Evolutionary conservation across 2,797 vertebrate species (phyloP).

Genomic region (Chanos chanos): DNA sequence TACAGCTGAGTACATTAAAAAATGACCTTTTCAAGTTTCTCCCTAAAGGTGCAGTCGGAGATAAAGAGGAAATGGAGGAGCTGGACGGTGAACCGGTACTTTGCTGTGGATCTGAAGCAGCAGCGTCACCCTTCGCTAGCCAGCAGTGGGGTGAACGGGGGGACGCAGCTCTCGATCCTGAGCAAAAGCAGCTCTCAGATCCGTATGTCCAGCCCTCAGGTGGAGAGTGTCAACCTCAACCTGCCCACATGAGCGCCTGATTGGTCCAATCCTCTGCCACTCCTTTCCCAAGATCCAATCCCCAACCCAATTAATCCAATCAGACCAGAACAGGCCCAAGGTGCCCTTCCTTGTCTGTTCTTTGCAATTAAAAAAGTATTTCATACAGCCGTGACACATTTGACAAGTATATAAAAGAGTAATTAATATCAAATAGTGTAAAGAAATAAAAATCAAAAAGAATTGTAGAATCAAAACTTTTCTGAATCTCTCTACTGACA

Average conservation of each 20-base stretch:
- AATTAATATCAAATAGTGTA: too few species aligned
- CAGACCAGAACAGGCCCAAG: conserved; percentile 58
- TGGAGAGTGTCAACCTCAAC: conserved; percentile 84
- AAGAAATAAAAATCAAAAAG: too few species aligned
- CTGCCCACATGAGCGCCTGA: conserved; percentile 85
- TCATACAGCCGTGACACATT: background rate
- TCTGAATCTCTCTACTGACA: too few species aligned
- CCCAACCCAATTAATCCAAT: conserved; percentile 34
- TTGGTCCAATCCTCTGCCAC: conserved; percentile 28
- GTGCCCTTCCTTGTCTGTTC: conserved; percentile 40
- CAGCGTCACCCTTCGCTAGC: conserved; percentile 95
- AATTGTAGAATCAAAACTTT: too few species aligned
- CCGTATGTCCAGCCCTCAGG: conserved; percentile 94
- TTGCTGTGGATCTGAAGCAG: conserved; percentile 97
- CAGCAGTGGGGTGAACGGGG: conserved; percentile 97
- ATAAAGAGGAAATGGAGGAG: conserved; percentile 99
- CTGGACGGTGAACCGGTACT: conserved; percentile 99
- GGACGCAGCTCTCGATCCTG: conserved; percentile 96
- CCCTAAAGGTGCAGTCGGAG: conserved; percentile 98
- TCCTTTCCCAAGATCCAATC: conserved; percentile 8
- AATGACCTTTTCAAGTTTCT: conserved; percentile 88
- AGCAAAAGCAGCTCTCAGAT: conserved; percentile 99
- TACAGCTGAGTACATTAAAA: conserved; percentile 76
- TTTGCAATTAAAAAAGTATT: conserved; percentile 1
- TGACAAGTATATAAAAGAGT: background rate